phyloP scores from a whole-genome alignment of 2,888 invertebrate species.

The Plutella xylostella region DNA sequence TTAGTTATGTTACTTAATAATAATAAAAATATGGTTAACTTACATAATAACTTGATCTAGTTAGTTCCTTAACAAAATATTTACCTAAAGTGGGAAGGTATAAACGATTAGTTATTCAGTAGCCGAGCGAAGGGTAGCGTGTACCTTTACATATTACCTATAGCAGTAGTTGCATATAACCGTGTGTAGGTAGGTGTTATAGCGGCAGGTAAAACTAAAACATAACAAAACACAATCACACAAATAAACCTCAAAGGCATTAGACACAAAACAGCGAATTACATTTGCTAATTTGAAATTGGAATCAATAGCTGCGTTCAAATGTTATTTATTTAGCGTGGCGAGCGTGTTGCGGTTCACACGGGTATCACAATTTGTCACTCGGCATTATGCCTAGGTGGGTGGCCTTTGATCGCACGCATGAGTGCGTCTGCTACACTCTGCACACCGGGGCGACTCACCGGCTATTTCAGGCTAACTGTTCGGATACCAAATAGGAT shows the following conservation, averaged over 20 bases:
- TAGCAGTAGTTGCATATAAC: too few relatives aligned
- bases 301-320: constrained; percentile 6
- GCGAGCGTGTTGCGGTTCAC: constrained; percentile 38
- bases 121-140: too few relatives aligned
- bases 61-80: too few relatives aligned
- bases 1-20: too few relatives aligned
- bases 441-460: constrained; percentile 33
- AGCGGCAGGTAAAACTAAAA: too few relatives aligned
- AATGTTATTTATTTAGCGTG: constrained; percentile 7
- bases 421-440: not conserved
- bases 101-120: too few relatives aligned
- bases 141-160: too few relatives aligned
- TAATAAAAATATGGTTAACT: too few relatives aligned
- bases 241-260: not conserved
- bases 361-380: constrained; percentile 49
- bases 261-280: not conserved
- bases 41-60: too few relatives aligned
- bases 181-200: too few relatives aligned
- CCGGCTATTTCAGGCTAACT: constrained; percentile 17
- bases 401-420: constrained; percentile 31
- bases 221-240: not conserved
- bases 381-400: constrained; percentile 35
- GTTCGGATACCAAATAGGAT: too few relatives aligned
- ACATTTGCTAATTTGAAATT: constrained; percentile 2
- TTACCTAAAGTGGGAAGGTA: too few relatives aligned